Conservation (phyloP, 2,888 invertebrate genomes). For the Keiferia lycopersicella region DNA sequence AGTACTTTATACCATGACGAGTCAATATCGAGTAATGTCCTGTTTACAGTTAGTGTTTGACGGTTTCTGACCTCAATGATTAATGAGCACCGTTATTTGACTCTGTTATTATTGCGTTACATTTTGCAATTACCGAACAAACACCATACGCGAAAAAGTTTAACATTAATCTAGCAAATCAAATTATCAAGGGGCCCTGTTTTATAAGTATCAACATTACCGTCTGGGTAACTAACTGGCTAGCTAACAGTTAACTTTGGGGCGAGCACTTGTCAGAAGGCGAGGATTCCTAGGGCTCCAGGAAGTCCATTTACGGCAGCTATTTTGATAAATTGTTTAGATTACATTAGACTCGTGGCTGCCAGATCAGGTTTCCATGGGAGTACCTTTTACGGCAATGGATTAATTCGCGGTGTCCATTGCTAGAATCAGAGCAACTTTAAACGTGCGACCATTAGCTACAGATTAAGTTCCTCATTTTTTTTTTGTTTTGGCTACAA, state of each 20-base stretch:
- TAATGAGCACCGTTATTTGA: slow-evolving; percentile 74
- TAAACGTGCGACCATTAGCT: slow-evolving; percentile 39
- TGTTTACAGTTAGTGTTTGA: slow-evolving; percentile 58
- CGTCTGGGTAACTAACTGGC: slow-evolving; percentile 5
- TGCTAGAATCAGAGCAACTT: slow-evolving; percentile 49
- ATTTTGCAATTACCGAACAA: slow-evolving; percentile 57
- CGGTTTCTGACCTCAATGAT: slow-evolving; percentile 75
- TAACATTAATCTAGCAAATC: slow-evolving; percentile 18
- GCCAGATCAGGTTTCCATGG: slow-evolving; percentile 71
- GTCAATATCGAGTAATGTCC: slow-evolving; percentile 63
- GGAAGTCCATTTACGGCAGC: slow-evolving; percentile 74
- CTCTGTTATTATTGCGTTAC: slow-evolving; percentile 71
- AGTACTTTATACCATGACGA: slow-evolving; percentile 57
- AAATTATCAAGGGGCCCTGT: not conserved
- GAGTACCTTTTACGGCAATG: slow-evolving; percentile 68
- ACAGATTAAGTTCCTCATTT: slow-evolving; percentile 41
- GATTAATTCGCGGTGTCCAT: slow-evolving; percentile 69
- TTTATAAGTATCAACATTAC: not conserved
- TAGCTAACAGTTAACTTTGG: slow-evolving; percentile 37
- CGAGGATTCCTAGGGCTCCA: slow-evolving; percentile 57
- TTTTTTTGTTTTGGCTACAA: slow-evolving; percentile 37
- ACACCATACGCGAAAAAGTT: slow-evolving; percentile 41
- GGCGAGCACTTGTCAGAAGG: slow-evolving; percentile 27
- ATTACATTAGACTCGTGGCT: slow-evolving; percentile 64
- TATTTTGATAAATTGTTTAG: slow-evolving; percentile 75